Conservation (phyloP, 2,797 vertebrate species). For the Ctenopoma kingsleyae region DNA sequence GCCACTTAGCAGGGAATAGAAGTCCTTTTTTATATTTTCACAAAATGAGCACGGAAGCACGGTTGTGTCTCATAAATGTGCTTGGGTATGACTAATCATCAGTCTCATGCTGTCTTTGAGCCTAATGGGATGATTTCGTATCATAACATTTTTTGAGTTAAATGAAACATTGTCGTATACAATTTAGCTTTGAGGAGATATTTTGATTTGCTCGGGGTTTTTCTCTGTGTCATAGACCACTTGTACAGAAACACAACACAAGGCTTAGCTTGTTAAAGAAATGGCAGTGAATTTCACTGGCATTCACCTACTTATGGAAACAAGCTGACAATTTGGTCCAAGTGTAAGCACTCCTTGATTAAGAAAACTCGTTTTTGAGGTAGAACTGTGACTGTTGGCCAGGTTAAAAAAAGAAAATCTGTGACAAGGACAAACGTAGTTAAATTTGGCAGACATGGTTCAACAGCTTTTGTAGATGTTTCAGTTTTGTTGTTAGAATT, state of each 20-base stretch:
- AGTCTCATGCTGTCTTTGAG: slow-evolving; percentile 45
- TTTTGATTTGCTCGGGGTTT: slow-evolving; percentile 19
- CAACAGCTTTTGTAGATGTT: too few species aligned
- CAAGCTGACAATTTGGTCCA: slow-evolving; percentile 41
- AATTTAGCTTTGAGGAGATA: slow-evolving; percentile 29
- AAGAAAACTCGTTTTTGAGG: not conserved
- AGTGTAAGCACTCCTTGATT: slow-evolving; percentile 3
- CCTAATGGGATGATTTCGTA: slow-evolving; percentile 30
- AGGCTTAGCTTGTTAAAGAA: slow-evolving; percentile 48
- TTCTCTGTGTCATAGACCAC: slow-evolving; percentile 53
- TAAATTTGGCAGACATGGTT: too few species aligned
- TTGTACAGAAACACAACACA: slow-evolving; percentile 41
- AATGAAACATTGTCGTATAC: slow-evolving; percentile 44
- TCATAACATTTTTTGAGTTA: slow-evolving; percentile 25
- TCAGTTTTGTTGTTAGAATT: not conserved
- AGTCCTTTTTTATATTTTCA: slow-evolving; percentile 17
- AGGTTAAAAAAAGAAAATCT: not conserved
- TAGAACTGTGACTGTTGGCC: slow-evolving; percentile 1
- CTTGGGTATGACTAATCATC: slow-evolving; percentile 50
- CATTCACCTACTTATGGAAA: slow-evolving; percentile 50
- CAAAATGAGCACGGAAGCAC: slow-evolving; percentile 20
- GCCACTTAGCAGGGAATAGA: slow-evolving; percentile 4
- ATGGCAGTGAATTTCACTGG: slow-evolving; percentile 45
- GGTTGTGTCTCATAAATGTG: slow-evolving; percentile 26
- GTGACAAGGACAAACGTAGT: too few species aligned